A percentile compares a stretch with the other conserved stretches of the same genome.
These are phyloP conservation scores for Meandrina meandrites DNA, from an alignment of 92 coral and sea anemone species.

Conservation along the genomic window DNA sequence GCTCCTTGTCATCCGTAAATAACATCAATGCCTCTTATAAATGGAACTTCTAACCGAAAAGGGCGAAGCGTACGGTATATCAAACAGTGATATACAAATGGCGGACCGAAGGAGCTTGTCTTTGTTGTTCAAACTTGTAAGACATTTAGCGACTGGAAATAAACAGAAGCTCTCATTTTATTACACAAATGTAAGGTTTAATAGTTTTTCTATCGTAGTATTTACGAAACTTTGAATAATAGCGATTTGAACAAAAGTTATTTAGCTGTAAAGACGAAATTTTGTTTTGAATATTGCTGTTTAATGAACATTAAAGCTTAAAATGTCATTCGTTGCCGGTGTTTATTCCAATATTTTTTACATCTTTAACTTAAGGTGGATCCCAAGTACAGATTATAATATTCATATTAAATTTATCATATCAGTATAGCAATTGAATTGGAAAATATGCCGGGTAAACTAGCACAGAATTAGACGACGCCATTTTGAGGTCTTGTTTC, in stretches of 20 bases:
- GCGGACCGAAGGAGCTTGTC: not conserved
- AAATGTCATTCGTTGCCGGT: too few species aligned
- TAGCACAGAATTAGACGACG: not conserved
- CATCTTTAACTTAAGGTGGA: not conserved
- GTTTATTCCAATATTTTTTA: too few species aligned
- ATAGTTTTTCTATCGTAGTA: not conserved
- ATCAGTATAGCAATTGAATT: not conserved
- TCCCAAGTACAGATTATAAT: too few species aligned
- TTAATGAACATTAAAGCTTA: too few species aligned
- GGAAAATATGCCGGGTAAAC: not conserved
- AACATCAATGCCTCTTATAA: not conserved
- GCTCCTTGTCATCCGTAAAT: too few species aligned
- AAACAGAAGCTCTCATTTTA: not conserved
- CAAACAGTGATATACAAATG: not conserved
- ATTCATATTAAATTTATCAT: too few species aligned
- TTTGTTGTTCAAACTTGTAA: not conserved
- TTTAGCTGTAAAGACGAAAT: not conserved
- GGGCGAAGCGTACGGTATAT: not conserved
- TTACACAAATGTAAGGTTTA: not conserved
- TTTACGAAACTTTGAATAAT: not conserved
- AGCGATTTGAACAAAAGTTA: not conserved
- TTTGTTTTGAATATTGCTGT: too few species aligned
- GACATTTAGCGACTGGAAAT: not conserved
- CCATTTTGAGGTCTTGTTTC: too few species aligned
- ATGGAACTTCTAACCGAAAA: not conserved